Conservation (phyloP, 2,888 invertebrate species). For the Phortica okadai region DNA sequence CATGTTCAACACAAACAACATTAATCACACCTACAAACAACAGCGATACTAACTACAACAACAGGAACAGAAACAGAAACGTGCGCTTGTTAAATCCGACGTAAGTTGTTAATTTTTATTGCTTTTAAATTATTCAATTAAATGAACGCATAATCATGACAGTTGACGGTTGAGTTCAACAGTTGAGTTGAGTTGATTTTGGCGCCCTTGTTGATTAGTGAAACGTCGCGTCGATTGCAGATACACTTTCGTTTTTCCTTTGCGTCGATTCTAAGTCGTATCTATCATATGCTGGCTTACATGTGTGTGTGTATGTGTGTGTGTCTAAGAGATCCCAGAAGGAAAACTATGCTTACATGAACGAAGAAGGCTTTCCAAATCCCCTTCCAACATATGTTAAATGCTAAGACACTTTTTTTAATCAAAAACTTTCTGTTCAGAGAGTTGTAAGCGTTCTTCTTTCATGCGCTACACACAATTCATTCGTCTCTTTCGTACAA, state of each 20-base stretch:
- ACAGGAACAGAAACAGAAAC: constrained; percentile 13
- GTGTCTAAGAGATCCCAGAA: constrained; percentile 44
- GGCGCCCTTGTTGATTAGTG: background rate
- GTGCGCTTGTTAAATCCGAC: constrained; percentile 34
- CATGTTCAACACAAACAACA: background rate
- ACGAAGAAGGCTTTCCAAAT: too few relatives aligned
- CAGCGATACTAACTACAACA: constrained; percentile 35
- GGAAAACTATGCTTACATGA: too few relatives aligned
- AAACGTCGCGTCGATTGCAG: background rate
- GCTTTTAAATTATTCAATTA: constrained; percentile 51
- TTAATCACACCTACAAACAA: background rate
- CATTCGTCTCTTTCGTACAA: background rate
- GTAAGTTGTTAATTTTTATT: constrained; percentile 56
- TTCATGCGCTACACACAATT: background rate
- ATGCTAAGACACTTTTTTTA: background rate
- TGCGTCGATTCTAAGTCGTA: background rate
- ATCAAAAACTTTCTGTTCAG: constrained; percentile 4
- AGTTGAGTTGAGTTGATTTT: constrained; percentile 47
- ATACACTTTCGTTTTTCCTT: background rate
- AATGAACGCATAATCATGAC: constrained; percentile 51
- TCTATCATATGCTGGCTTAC: constrained; percentile 33
- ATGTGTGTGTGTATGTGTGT: constrained; percentile 27
- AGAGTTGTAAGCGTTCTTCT: too few relatives aligned
- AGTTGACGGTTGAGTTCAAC: constrained; percentile 48
- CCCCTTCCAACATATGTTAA: too few relatives aligned